These are phyloP conservation scores for Bubo bubo DNA, from an alignment of 2,113 vertebrate species.

Conservation along the genomic window DNA sequence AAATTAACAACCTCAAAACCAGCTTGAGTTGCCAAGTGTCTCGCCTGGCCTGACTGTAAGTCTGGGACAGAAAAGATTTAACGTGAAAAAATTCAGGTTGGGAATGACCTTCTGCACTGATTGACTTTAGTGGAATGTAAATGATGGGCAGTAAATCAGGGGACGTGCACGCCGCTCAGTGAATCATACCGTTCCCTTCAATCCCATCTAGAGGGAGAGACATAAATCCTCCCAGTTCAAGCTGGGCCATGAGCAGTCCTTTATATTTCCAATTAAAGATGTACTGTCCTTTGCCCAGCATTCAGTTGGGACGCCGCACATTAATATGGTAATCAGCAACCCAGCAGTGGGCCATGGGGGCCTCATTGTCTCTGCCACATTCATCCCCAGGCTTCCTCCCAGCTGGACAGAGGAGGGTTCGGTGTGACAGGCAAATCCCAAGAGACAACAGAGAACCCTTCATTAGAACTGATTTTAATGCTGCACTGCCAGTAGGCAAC, in stretches of 20 bases:
- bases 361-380: constrained; percentile 3
- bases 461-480: neutral
- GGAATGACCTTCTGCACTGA: constrained; percentile 87
- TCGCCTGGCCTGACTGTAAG: constrained; percentile 20
- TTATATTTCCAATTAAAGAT: constrained; percentile 77
- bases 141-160: constrained; percentile 88
- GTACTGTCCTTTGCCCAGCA: constrained; percentile 67
- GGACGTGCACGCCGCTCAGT: constrained; percentile 52
- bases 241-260: constrained; percentile 66
- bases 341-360: neutral
- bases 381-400: constrained; percentile 23
- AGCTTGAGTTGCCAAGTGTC: neutral
- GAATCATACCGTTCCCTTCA: constrained; percentile 80
- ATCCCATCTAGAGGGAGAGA: constrained; percentile 75
- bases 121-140: constrained; percentile 87
- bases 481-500: neutral
- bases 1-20: constrained; percentile 32
- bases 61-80: constrained; percentile 68
- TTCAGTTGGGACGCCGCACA: constrained; percentile 42
- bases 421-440: constrained; percentile 3
- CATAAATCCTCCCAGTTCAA: constrained; percentile 83
- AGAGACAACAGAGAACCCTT: neutral
- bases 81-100: constrained; percentile 77
- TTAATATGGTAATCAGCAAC: constrained; percentile 64
- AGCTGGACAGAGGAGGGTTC: neutral